Conservation (phyloP, 1,140 invertebrate genomes). For the Schlechtendalia chinensis region DNA sequence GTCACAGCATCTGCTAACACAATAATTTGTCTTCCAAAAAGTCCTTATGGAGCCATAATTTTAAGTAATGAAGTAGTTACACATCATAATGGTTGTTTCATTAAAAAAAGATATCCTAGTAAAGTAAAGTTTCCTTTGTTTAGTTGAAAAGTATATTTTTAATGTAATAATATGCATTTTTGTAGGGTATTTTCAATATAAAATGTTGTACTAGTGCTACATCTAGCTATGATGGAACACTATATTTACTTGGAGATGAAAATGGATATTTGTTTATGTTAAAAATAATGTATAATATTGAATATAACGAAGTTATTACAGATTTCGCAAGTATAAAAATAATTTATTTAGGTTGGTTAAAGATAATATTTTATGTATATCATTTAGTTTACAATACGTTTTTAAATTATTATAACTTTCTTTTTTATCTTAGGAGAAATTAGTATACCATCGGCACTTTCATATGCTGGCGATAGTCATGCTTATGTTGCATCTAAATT, state of each 20-base stretch:
- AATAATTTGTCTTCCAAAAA: conserved; percentile 91
- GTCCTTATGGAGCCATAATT: conserved; percentile 89
- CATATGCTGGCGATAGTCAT: conserved; percentile 97
- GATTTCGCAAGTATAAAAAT: conserved; percentile 87
- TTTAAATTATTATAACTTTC: too few species aligned
- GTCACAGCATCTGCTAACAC: conserved; percentile 95
- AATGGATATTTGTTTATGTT: conserved; percentile 94
- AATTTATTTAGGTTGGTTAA: conserved; percentile 74
- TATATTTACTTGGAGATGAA: conserved; percentile 95
- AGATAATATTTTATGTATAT: neutral
- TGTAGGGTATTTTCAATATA: conserved; percentile 79
- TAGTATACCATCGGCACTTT: conserved; percentile 96
- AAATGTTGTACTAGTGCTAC: conserved; percentile 79
- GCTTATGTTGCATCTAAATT: conserved; percentile 94
- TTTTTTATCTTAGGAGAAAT: conserved; percentile 69
- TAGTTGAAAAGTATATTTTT: neutral
- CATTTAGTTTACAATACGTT: conserved; percentile 16
- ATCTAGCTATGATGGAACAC: conserved; percentile 84
- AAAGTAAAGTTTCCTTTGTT: conserved; percentile 71
- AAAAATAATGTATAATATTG: conserved; percentile 81
- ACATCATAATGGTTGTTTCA: conserved; percentile 90
- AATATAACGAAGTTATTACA: conserved; percentile 69
- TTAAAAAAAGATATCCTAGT: conserved; percentile 83
- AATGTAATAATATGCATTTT: conserved; percentile 30
- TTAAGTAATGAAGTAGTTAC: conserved; percentile 98